Percentiles rank a stretch among this genome's conserved stretches.
phyloP scores from a whole-genome alignment of 2,113 vertebrate species.

The Tinamus guttatus region DNA sequence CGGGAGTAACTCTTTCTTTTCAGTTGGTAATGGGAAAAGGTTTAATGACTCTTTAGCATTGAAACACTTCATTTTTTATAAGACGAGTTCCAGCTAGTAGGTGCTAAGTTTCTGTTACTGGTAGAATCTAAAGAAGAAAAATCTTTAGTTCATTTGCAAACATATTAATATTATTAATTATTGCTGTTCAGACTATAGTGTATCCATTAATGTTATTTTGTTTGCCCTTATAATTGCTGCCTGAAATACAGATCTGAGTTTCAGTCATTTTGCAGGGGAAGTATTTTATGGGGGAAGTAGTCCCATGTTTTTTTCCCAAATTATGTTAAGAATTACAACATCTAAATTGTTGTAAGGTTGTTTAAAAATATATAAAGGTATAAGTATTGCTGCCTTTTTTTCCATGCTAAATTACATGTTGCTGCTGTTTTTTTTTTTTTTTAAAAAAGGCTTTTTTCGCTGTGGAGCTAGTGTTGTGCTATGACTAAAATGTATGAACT shows the following conservation, averaged over 20 bases:
- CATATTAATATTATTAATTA: neutral
- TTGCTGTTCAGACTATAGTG: neutral
- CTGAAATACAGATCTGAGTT: neutral
- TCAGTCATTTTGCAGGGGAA: neutral
- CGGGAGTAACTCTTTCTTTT: neutral
- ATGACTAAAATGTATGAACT: neutral
- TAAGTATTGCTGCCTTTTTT: neutral
- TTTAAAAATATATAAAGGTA: neutral
- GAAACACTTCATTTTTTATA: neutral
- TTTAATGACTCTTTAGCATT: neutral
- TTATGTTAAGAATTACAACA: neutral
- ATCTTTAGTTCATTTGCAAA: neutral
- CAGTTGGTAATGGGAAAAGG: neutral
- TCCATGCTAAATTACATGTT: neutral
- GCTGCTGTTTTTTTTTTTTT: too few relatives aligned
- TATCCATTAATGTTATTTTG: neutral
- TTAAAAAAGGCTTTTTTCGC: neutral
- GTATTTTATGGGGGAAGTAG: neutral
- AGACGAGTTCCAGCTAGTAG: neutral
- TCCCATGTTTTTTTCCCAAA: neutral
- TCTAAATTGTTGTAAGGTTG: neutral
- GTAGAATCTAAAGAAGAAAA: neutral
- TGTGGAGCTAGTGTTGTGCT: neutral
- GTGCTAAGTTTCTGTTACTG: neutral
- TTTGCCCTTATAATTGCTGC: neutral